Conservation (phyloP, 2,888 invertebrate species). For the Palloptera scutellata region DNA sequence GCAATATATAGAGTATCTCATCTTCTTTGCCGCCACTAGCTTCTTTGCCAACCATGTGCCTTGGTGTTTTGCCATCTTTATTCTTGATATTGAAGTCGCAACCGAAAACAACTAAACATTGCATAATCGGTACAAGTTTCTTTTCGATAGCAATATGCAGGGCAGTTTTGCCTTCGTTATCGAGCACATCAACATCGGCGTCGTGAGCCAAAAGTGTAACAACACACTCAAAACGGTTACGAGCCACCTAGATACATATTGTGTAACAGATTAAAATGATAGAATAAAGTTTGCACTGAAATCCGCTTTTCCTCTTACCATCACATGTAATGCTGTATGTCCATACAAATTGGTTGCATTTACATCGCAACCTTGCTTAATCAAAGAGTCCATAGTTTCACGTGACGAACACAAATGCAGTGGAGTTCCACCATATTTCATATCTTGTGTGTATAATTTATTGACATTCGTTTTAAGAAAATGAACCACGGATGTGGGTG, state of each 20-base stretch:
- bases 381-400: conserved; percentile 82
- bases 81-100: conserved; percentile 81
- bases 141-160: conserved; percentile 84
- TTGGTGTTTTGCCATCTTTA: conserved; percentile 73
- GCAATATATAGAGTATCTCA: conserved; percentile 80
- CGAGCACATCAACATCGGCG: conserved; percentile 77
- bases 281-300: conserved; percentile 17
- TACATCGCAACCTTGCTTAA: conserved; percentile 84
- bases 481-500: conserved; percentile 73
- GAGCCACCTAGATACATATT: conserved; percentile 51
- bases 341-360: conserved; percentile 85
- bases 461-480: conserved; percentile 74
- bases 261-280: too few relatives aligned
- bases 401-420: conserved; percentile 89
- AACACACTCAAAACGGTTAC: conserved; percentile 82
- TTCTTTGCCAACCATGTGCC: conserved; percentile 77
- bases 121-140: conserved; percentile 72
- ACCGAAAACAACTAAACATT: conserved; percentile 86
- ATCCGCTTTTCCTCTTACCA: conserved; percentile 67
- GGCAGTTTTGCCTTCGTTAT: conserved; percentile 85
- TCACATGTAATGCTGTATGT: conserved; percentile 83
- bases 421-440: conserved; percentile 92
- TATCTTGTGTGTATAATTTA: conserved; percentile 79
- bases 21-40: conserved; percentile 67
- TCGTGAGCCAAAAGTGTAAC: conserved; percentile 82